Base-by-base conservation (phyloP, 2,797 vertebrate species). In the Enteromius anoplus region DNA sequence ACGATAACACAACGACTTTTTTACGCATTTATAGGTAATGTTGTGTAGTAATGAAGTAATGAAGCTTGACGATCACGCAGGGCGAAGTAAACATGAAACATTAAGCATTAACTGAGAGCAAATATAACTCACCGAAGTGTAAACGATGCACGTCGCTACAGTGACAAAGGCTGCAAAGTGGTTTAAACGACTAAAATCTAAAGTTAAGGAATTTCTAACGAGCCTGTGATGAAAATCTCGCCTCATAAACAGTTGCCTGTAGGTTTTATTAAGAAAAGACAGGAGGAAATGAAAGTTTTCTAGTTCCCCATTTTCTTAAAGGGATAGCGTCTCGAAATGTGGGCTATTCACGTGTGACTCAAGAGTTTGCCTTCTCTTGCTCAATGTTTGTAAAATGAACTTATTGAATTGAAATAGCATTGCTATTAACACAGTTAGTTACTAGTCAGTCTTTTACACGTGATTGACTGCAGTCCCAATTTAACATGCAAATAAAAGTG, bases 231-330 rank as follows among this genome's bases (percentile, higher is more conserved):
- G 6, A 40, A 66, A 29, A 2, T 1, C 29, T 42, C 0, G 0
- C 15, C 32, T n/a, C 12, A 29, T 42, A 42, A n/a, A 60, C 14
- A 21, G 4, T 1, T 17, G 71, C 15, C n/a, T 15, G 68, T 11
- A 26, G 19, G 4, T 17, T 62, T 65, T 64, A 81, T 73, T 65
- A 75, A 55, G 15, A 76, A 21, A 26, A 49, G 26, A 40, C 2
- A 75, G 8, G 47, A 49, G 90, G 93, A 95, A 95, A 86, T 19
- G 93, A 95, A 94, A 94, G 81, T 87, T 0, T 0, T 0, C 85
- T 88, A 91, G 91, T 94, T 95, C 93, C 93, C 88, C 75, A 64
- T 17, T 79, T 64, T 80, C 82, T 88, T 85, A 87, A 89, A 91
- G 90, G 78, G 12, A 81, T 9, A 81, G 72, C 64, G 77, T 45